These are phyloP conservation scores for Scytalopus superciliaris DNA, from an alignment of 2,113 vertebrate genomes.

Conservation along the genomic window DNA sequence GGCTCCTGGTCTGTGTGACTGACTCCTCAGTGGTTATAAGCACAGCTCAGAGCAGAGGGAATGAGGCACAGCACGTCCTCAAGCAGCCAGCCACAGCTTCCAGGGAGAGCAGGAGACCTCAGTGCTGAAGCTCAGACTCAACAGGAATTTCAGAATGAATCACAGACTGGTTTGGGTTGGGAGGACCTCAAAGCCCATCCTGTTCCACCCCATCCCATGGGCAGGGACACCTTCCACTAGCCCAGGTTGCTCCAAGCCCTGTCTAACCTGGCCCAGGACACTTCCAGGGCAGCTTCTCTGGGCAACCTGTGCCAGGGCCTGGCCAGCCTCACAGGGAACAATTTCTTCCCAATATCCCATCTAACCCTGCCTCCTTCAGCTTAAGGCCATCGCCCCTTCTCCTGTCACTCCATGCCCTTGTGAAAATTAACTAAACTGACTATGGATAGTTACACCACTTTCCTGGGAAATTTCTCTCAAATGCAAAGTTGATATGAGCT, in stretches of 20 bases:
- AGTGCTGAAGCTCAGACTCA: background rate
- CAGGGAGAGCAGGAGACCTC: background rate
- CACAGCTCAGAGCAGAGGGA: background rate
- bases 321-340: fast-evolving
- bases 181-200: background rate
- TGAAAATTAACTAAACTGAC: background rate
- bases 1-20: background rate
- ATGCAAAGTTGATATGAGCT: background rate
- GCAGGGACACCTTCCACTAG: background rate
- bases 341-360: background rate
- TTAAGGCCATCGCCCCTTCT: background rate
- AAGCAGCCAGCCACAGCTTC: background rate
- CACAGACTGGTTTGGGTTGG: background rate
- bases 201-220: fast-evolving
- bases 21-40: background rate
- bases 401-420: background rate
- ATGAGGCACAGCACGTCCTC: background rate
- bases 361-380: background rate
- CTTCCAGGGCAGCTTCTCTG: background rate
- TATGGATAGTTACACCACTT: background rate
- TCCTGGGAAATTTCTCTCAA: background rate
- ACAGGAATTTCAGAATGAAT: background rate
- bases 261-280: background rate
- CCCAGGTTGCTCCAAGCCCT: background rate
- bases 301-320: background rate